These are phyloP conservation scores for Capromys pilorides DNA, from an alignment of 2,797 vertebrate genomes.

Conservation along the genomic window DNA sequence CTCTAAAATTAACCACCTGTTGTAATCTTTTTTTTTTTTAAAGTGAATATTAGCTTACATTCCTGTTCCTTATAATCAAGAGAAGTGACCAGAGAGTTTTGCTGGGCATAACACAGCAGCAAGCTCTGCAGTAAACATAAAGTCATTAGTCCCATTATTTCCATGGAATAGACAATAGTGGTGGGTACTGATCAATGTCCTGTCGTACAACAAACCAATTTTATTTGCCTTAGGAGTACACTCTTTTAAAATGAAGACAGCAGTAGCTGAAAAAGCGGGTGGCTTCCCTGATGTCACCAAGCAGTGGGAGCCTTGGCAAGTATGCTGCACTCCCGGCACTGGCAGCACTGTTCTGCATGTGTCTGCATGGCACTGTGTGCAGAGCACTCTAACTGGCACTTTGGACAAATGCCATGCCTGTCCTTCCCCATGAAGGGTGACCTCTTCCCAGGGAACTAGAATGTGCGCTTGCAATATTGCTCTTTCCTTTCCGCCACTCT, in stretches of 20 bases:
- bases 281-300: background rate
- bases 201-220: background rate
- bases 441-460: background rate
- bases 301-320: background rate
- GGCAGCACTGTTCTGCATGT: background rate
- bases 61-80: background rate
- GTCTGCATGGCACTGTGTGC: background rate
- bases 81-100: background rate
- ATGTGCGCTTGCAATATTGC: background rate
- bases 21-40: background rate
- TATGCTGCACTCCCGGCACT: background rate
- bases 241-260: background rate
- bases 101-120: background rate
- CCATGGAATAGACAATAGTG: background rate
- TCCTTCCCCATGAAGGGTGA: background rate
- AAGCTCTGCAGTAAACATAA: background rate
- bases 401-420: background rate
- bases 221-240: background rate
- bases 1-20: constrained; percentile 3
- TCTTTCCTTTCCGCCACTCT: background rate
- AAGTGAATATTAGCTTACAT: background rate
- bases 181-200: background rate
- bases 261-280: background rate
- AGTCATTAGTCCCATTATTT: background rate
- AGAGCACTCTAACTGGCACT: background rate